A percentile compares a stretch with the other conserved stretches of the same genome.
These are phyloP conservation scores for Idris sp. DNA, from an alignment of 1,140 invertebrate genomes.

Conservation along the genomic window DNA sequence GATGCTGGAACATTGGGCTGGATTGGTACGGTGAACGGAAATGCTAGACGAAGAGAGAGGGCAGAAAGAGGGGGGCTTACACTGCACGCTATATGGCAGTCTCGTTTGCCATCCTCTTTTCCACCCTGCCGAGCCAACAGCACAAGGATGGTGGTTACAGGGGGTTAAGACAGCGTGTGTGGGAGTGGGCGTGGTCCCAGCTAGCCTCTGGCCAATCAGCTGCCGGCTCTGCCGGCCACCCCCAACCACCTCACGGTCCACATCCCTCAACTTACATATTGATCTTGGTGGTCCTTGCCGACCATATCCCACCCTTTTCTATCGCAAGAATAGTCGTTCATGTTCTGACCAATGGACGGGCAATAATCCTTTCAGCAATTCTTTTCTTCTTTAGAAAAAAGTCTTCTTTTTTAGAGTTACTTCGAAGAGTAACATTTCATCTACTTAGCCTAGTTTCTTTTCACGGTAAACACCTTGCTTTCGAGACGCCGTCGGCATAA, in stretches of 20 bases:
- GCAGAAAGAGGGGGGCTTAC: constrained; percentile 24
- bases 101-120: constrained; percentile 60
- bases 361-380: constrained; percentile 33
- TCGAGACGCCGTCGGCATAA: background rate
- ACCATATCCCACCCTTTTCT: constrained; percentile 59
- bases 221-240: constrained; percentile 73
- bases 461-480: constrained; percentile 17
- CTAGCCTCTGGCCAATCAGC: constrained; percentile 77
- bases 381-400: constrained; percentile 24
- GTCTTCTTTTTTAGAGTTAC: too few relatives aligned
- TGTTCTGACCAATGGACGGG: constrained; percentile 59
- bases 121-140: constrained; percentile 60
- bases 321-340: constrained; percentile 25
- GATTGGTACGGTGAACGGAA: constrained; percentile 35
- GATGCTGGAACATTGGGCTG: constrained; percentile 46
- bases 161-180: constrained; percentile 78
- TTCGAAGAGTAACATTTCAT: constrained; percentile 30
- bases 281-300: constrained; percentile 76
- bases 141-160: constrained; percentile 70
- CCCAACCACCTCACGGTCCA: constrained; percentile 75
- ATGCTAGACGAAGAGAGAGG: constrained; percentile 10
- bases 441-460: constrained; percentile 24
- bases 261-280: constrained; percentile 79
- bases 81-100: constrained; percentile 55
- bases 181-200: constrained; percentile 77